These are phyloP conservation scores for Notoglanidium macrostoma DNA, from an alignment of 2,797 vertebrate genomes.

Conservation along the genomic window DNA sequence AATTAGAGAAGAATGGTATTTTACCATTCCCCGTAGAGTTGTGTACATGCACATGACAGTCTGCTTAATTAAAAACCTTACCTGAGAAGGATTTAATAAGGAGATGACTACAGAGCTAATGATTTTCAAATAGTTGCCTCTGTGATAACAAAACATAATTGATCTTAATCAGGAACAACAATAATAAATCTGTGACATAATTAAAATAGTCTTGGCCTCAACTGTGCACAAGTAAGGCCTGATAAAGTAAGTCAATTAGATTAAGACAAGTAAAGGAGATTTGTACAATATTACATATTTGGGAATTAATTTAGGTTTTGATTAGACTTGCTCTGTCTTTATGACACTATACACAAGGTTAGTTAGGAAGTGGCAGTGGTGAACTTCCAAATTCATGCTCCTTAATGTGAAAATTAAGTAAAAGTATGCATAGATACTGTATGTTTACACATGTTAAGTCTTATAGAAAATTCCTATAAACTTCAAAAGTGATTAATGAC, in stretches of 20 bases:
- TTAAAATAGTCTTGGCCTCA: slow-evolving; percentile 37
- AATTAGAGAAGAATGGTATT: slow-evolving; percentile 38
- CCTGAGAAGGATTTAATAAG: slow-evolving; percentile 41
- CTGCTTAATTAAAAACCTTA: slow-evolving; percentile 43
- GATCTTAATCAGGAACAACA: slow-evolving; percentile 46
- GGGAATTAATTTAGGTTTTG: slow-evolving; percentile 20
- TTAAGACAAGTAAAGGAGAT: slow-evolving; percentile 24
- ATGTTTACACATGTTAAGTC: background rate
- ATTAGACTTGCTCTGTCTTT: slow-evolving; percentile 6
- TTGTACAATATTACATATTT: background rate
- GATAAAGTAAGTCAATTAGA: slow-evolving; percentile 26
- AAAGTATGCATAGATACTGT: background rate
- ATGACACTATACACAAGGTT: background rate
- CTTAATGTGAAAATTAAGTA: background rate
- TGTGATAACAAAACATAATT: slow-evolving; percentile 46
- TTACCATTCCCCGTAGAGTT: slow-evolving; percentile 40
- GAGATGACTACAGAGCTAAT: slow-evolving; percentile 40
- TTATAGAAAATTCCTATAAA: background rate
- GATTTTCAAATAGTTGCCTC: slow-evolving; percentile 36
- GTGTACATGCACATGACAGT: slow-evolving; percentile 36
- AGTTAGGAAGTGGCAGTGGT: background rate
- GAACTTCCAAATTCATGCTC: background rate
- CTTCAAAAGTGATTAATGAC: background rate
- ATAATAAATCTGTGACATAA: slow-evolving; percentile 31
- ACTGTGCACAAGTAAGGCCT: slow-evolving; percentile 24